These are phyloP conservation scores for Acanthiza pusilla DNA, from an alignment of 2,797 vertebrate species.

Conservation along the genomic window DNA sequence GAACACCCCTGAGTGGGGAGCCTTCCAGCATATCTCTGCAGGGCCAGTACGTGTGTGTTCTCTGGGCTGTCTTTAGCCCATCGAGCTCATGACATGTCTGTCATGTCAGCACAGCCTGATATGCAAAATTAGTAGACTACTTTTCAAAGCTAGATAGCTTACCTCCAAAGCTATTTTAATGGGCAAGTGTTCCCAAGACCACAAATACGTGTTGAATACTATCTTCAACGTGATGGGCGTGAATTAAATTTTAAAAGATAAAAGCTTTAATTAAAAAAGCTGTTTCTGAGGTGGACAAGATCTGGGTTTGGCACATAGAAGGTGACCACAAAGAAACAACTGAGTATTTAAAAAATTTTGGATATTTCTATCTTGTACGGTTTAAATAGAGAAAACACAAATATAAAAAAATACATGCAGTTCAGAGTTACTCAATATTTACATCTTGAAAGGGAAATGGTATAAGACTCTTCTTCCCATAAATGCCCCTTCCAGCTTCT, in stretches of 20 bases:
- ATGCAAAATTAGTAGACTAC: neutral
- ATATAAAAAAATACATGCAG: neutral
- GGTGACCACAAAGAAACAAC: neutral
- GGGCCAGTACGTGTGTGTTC: fast-evolving
- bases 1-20: fast-evolving
- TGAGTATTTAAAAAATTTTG: neutral
- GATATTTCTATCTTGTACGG: neutral
- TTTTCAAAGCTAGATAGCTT: neutral
- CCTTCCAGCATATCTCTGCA: fast-evolving
- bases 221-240: neutral
- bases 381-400: neutral
- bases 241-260: neutral
- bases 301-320: neutral
- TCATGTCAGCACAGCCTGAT: neutral
- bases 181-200: neutral
- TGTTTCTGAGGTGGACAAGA: neutral
- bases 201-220: neutral
- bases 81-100: neutral
- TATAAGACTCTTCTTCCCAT: neutral
- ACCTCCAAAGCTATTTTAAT: neutral
- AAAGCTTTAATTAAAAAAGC: neutral
- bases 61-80: neutral
- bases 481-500: neutral
- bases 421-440: neutral
- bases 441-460: neutral